Evolutionary conservation across 2,113 vertebrate genomes (phyloP).

Genomic region (Calyptommatus sinebrachiatus): DNA sequence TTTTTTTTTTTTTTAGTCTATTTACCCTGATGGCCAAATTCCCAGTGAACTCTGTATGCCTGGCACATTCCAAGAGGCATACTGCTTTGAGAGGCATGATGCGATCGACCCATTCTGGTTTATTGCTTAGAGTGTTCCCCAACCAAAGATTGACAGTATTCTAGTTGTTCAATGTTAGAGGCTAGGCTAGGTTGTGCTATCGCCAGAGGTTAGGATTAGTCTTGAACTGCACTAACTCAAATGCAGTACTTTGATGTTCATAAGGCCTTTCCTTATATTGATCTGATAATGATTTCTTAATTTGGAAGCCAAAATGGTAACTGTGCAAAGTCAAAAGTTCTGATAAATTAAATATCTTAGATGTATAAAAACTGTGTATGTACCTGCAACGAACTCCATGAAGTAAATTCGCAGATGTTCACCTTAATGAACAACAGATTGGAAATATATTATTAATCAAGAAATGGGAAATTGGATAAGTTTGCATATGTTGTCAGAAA

Average conservation of each 20-base stretch:
- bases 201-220: not conserved
- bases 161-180: not conserved
- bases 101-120: no score
- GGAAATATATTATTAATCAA: conserved; percentile 64
- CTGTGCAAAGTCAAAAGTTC: not conserved
- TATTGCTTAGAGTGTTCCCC: no score
- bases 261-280: not conserved
- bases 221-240: not conserved
- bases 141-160: no score
- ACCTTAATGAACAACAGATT: conserved; percentile 63
- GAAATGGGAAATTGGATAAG: conserved; percentile 48
- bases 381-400: no score
- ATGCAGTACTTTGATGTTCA: not conserved
- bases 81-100: no score
- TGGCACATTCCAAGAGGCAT: no score
- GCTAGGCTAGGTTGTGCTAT: not conserved
- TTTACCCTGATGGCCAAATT: no score
- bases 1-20: no score
- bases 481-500: conserved; percentile 69
- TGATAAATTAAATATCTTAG: not conserved
- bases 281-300: not conserved
- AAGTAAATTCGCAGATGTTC: conserved; percentile 63
- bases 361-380: conserved; percentile 37
- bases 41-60: no score
- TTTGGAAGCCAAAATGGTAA: not conserved